Evolutionary conservation across 2,797 vertebrate genomes (phyloP).

Genomic region (Acanthurus tractus): DNA sequence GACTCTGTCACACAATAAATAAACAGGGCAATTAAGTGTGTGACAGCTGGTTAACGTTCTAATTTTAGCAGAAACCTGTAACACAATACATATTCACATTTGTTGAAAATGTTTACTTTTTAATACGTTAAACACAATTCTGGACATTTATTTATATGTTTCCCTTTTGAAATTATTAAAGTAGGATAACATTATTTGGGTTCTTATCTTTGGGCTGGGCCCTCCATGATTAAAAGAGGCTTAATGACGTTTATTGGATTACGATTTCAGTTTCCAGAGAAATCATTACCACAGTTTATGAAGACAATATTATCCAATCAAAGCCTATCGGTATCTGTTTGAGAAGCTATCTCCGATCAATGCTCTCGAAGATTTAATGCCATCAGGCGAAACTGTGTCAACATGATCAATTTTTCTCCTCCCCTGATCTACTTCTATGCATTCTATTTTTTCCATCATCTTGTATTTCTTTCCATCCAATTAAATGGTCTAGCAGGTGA

Average conservation of each 20-base stretch:
- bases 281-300: slow-evolving; percentile 82
- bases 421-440: slow-evolving; percentile 33
- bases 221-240: slow-evolving; percentile 70
- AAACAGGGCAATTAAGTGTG: too few species aligned
- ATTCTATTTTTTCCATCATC: too few species aligned
- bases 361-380: slow-evolving; percentile 67
- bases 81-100: too few species aligned
- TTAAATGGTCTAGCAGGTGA: slow-evolving; percentile 54
- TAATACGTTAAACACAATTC: too few species aligned
- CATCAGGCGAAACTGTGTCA: slow-evolving; percentile 58
- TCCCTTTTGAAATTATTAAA: too few species aligned
- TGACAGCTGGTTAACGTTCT: too few species aligned
- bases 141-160: too few species aligned
- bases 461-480: too few species aligned
- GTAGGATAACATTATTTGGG: slow-evolving; percentile 44
- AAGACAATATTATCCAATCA: slow-evolving; percentile 71
- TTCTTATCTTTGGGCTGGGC: slow-evolving; percentile 45
- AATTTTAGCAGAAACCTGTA: too few species aligned
- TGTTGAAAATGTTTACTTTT: too few species aligned
- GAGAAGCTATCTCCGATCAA: slow-evolving; percentile 72
- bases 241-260: slow-evolving; percentile 80
- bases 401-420: slow-evolving; percentile 43
- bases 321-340: slow-evolving; percentile 63
- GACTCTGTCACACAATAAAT: too few species aligned
- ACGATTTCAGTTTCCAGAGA: slow-evolving; percentile 75